Evolutionary conservation across 2,113 vertebrate genomes (phyloP), one percentile per base, ranked within the genome.

Genomic region (Sturnus vulgaris): DNA sequence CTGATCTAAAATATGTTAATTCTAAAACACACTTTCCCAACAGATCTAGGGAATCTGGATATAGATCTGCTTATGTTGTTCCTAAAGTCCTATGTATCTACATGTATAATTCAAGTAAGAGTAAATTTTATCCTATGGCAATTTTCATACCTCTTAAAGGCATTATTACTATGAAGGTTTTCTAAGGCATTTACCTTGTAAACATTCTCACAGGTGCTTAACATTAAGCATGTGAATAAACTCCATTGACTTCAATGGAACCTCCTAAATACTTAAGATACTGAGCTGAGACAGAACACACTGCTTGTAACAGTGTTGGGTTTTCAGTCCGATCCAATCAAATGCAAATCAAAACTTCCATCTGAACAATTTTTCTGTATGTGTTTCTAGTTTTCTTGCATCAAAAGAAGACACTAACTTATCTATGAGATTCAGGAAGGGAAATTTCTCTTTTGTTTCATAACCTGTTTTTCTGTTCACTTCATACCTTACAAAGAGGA

Each of bases 111-210:
- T 94, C 68, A 97, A 95, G 93, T 92, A 96, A 93, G 75, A 95
- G 78, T 52, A 23, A 86, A 92, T 97, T 97, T 92, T 90, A 72
- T 78, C 65, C 88, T 96, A 60, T 59, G 83, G 83, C 97, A 91
- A 91, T 96, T 96, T 95, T 97, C 93, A 88, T 85, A 93, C 28
- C 75, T 92, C 82, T 95, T 91, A 75, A 93, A 97, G 87, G 39
- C 64, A 40, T 47, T 66, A 57, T 40, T 42, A 77, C 27, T 12
- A 44, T 30, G 53, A 55, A 79, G 40, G 82, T 79, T 95, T 89
- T 73, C 77, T 91, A 88, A 78, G 52, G 68, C 33, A 60, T 27
- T 77, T 73, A 63, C 42, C 56, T 71, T 90, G 59, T 50, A 80
- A 80, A 91, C 21, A 42, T 71, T 86, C 23, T 88, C 55, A 25